Evolutionary conservation across 2,888 invertebrate genomes (phyloP).

Genomic region (Stegana nigrithorax): DNA sequence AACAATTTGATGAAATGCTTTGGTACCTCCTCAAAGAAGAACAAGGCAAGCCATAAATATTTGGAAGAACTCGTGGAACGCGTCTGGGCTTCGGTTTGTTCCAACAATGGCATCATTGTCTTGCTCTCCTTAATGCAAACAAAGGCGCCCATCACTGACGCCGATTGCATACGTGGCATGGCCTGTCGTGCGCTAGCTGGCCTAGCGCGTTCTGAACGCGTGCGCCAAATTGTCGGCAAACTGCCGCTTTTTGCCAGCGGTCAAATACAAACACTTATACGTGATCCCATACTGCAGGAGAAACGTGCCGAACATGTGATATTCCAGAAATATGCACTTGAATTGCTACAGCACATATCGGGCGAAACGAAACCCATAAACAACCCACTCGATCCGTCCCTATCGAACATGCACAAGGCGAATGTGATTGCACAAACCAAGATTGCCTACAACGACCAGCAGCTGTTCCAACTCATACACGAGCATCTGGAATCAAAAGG

Average conservation of each 20-base stretch:
- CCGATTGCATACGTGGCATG: slow-evolving; percentile 92
- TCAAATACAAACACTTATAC: slow-evolving; percentile 93
- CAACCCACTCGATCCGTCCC: slow-evolving; percentile 85
- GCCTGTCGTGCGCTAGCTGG: slow-evolving; percentile 95
- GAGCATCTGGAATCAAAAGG: slow-evolving; percentile 87
- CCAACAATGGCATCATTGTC: slow-evolving; percentile 97
- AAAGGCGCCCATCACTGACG: slow-evolving; percentile 96
- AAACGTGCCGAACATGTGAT: slow-evolving; percentile 94
- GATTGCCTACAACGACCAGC: slow-evolving; percentile 93
- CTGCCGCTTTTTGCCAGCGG: slow-evolving; percentile 93
- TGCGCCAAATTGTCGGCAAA: slow-evolving; percentile 94
- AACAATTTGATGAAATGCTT: slow-evolving; percentile 51
- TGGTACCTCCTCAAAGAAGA: slow-evolving; percentile 51
- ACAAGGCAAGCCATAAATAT: slow-evolving; percentile 73
- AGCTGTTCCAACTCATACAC: slow-evolving; percentile 90
- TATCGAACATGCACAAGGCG: slow-evolving; percentile 90
- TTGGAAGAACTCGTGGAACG: slow-evolving; percentile 90
- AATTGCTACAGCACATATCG: slow-evolving; percentile 88
- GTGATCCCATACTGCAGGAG: slow-evolving; percentile 96
- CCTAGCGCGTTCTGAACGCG: slow-evolving; percentile 91
- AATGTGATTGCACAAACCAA: slow-evolving; percentile 96
- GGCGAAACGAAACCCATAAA: slow-evolving; percentile 86
- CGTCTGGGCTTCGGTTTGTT: slow-evolving; percentile 94
- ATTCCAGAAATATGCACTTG: slow-evolving; percentile 94
- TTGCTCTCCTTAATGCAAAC: slow-evolving; percentile 88